Evolutionary conservation across 2,113 vertebrate species (phyloP), one percentile per base, ranked within the genome.

Genomic region (Elephantulus edwardii): DNA sequence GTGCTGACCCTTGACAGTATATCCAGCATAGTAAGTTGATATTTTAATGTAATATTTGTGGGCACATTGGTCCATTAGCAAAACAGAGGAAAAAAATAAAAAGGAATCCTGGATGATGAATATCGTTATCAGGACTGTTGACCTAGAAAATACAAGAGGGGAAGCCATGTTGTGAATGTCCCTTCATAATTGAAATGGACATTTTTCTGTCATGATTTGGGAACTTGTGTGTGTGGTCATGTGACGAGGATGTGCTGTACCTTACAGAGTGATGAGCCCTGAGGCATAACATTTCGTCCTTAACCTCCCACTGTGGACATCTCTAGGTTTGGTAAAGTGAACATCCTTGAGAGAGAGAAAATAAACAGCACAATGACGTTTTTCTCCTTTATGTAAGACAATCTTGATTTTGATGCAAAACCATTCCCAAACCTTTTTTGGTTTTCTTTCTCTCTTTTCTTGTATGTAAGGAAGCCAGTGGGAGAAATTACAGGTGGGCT

Each of bases 301-400:
- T 46, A 50, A 81, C 24, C 2, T 30, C 46, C 62, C 2, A 3
- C 48, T 66, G n/a, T 19, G n/a, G 28, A 24, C 78, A 91, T 89
- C 82, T 54, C 26, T 76, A 9, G 24, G 17, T 91, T 72, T 86
- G 60, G n/a, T 46, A 52, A 10, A 24, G 19, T 72, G 62, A 86
- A 42, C 33, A 44, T 56, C 38, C 35, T 66, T 56, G 40, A 48
- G 30, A 3, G 46, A 82, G 19, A 72, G 16, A 66, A 3, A 40
- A 6, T 38, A 46, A 22, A 54, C 40, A 91, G 46, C 11, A 13
- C 26, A 8, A 9, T 62, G 11, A 17, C 52, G 56, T 82, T 86
- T 64, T 74, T 86, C 60, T 92, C 33, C 44, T 91, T 83, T 88
- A 46, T 80, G 2, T 92, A 77, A 94, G 22, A 28, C 40, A 56